Conservation (phyloP, 1,140 invertebrate species). For the Aphaenogaster rudis region DNA sequence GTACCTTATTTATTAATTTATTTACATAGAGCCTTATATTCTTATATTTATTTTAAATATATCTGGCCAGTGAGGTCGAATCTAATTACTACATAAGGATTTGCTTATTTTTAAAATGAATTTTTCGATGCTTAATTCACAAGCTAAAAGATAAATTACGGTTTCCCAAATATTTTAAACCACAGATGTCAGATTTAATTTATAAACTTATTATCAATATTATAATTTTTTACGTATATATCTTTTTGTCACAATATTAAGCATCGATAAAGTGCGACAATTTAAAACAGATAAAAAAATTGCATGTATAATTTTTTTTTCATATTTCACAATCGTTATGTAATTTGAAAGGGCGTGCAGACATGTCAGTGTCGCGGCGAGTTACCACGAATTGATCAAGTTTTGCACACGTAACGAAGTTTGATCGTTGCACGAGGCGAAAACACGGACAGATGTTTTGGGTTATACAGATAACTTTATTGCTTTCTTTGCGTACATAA, state of each 20-base stretch:
- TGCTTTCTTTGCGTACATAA: constrained; percentile 54
- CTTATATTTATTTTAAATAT: too few species aligned
- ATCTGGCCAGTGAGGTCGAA: too few species aligned
- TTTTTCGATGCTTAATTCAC: background rate
- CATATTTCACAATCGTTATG: background rate
- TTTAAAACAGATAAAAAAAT: background rate
- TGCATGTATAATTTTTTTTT: background rate
- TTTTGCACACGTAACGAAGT: constrained; percentile 39
- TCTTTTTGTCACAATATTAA: background rate
- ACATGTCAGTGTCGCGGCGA: constrained; percentile 34
- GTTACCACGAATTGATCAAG: constrained; percentile 21
- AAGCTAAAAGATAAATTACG: background rate
- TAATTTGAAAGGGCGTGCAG: background rate
- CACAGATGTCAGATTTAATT: background rate
- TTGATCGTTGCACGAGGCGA: background rate
- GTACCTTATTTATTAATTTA: too few species aligned
- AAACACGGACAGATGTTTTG: constrained; percentile 15
- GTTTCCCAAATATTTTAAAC: background rate
- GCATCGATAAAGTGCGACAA: background rate
- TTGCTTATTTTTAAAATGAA: too few species aligned
- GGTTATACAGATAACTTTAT: constrained; percentile 45
- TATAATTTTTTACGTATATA: constrained; percentile 2
- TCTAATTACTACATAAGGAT: too few species aligned
- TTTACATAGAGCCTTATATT: too few species aligned
- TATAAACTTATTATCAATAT: background rate